Evolutionary conservation across 2,113 vertebrate genomes (phyloP), one percentile per base, ranked within the genome.

Genomic region (Otocyon megalotis): DNA sequence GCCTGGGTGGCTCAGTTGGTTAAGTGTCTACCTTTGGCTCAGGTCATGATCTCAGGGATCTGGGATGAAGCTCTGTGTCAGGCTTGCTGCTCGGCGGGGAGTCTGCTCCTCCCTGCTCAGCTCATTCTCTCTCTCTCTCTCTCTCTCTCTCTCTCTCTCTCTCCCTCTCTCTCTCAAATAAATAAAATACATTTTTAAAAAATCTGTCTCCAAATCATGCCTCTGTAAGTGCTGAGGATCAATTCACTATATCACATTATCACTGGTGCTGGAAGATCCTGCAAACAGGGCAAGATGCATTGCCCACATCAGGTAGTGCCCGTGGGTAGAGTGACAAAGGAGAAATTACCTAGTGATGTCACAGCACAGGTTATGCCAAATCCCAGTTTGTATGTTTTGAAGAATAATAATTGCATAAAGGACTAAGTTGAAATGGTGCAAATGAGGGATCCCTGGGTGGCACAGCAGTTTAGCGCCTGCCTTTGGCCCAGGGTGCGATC

Each of bases 241-340:
- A 10, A 2, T 50, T 56, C 3, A 5, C 48, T 53, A 13, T 12
- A 8, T 1, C 3, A 19, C 2, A 0, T 62, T 7, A 15, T 60
- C 69, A 43, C 26, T 24, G 28, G 71, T 62, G 37, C 54, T 60
- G 26, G 19, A 15, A 24, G 56, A 20, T 32, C 71, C 56, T 12
- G 9, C 54, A n/a, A 56, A 19, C 71, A 8, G 28, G 37, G 87
- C 69, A 24, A 50, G 71, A 11, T 10, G 4, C 28, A 1, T 26
- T 53, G 62, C 62, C 32, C 30, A 14, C 14, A 9, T 65, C 26
- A 17, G 62, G 83, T 20, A 14, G 43, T 85, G 43, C 82, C 60
- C 3, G 2, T 20, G 60, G 58, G 37, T 32, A 67, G 16, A 65
- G 6, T 22, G 30, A 28, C 15, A 35, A 9, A 7, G 16, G 62